These are phyloP conservation scores for Sinonovacula constricta DNA, from an alignment of 1,140 invertebrate genomes.

Conservation along the genomic window DNA sequence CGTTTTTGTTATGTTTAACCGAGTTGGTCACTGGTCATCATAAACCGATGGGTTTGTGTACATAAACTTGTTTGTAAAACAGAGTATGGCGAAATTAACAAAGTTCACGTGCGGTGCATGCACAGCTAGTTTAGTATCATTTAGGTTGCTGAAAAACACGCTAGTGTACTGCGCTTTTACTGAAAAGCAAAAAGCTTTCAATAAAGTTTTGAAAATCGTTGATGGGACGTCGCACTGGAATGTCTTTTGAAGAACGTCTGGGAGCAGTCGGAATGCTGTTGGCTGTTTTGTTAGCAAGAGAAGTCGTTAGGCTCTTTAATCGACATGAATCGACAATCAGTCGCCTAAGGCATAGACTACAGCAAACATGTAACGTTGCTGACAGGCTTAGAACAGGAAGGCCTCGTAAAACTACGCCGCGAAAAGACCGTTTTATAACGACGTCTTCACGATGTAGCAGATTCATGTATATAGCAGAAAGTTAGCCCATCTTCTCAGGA, in stretches of 20 bases:
- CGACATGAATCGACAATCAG: not conserved
- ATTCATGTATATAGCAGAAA: not conserved
- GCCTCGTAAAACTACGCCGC: not conserved
- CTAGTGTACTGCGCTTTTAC: not conserved
- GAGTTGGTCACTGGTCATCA: not conserved
- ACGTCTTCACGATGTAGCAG: not conserved
- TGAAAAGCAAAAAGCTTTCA: not conserved
- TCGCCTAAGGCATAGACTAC: not conserved
- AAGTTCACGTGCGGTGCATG: not conserved
- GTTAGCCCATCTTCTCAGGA: not conserved
- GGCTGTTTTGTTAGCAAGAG: not conserved
- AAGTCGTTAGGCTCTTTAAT: not conserved
- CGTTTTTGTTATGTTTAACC: too few relatives aligned
- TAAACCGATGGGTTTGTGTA: not conserved
- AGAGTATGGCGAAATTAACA: not conserved
- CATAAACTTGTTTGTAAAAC: not conserved
- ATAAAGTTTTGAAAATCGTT: not conserved
- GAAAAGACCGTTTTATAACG: not conserved
- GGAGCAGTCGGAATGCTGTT: not conserved
- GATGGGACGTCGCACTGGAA: not conserved
- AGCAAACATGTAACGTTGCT: not conserved
- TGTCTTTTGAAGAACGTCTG: not conserved
- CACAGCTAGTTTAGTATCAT: not conserved
- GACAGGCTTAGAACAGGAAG: not conserved
- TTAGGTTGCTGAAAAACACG: not conserved